Base-by-base conservation (phyloP, 2,888 invertebrate species). In the Zygothrica quintamaculata region DNA sequence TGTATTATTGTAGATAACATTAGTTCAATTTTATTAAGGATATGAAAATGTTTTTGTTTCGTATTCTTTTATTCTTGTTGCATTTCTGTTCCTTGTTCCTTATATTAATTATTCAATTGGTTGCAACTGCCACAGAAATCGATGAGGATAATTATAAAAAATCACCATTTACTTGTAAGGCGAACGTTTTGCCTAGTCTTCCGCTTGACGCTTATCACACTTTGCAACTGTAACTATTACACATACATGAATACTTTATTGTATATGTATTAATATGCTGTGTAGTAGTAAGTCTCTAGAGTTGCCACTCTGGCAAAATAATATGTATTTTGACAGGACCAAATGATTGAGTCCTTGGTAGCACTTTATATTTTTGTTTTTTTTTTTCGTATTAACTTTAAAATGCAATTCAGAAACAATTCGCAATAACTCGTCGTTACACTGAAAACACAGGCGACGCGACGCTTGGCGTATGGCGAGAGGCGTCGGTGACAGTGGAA, bases 191-290 rank as follows among this genome's bases (percentile, higher is more conserved):
- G 36, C 74, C 29, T 29, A 9, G 7, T 48, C 61, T 53, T 15
- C 9, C 29, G 29, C 48, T 59, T 25, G n/a, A n/a, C n/a, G 58
- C 58, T 75, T 71, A 64, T 74, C 70, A 58, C 75, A 55, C 47
- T 53, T 36, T 46, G 22, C 13, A 52, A 33, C 15, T 26, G 37
- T n/a, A 18, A 6, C 18, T 29, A 26, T 9, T 44, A 48, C 37
- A 25, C 12, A 25, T 25, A 37, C 16, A 39, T 43, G 18, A 2
- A 36, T 31, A 13, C 7, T 16, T 15, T 3, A 5, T 18, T 9
- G 52, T 26, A 18, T 22, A n/a, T n/a, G 26, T 9, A 25, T 42
- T 18, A 9, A 8, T 15, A 7, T 25, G 26, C 15, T 18, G 16
- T 51, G 13, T 3, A 37, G n/a, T n/a, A 12, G 31, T 39, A 16